These are phyloP conservation scores for Dissostichus mawsoni DNA, from an alignment of 2,113 vertebrate genomes.

Conservation along the genomic window DNA sequence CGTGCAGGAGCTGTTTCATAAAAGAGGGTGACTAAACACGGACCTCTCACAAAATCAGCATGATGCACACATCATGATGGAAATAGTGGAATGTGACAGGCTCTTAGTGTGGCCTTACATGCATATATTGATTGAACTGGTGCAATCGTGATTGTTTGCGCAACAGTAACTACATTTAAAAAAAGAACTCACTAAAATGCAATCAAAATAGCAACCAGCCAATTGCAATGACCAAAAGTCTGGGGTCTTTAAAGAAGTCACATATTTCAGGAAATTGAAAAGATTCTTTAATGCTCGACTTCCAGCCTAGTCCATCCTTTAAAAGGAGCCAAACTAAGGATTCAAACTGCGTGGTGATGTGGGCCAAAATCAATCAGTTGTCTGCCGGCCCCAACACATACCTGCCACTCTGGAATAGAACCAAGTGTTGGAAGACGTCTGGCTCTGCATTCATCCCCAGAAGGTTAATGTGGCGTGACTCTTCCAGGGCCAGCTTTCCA, in stretches of 20 bases:
- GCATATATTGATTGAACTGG: neutral
- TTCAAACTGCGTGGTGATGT: neutral
- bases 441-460: slow-evolving; percentile 14
- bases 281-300: neutral
- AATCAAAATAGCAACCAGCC: neutral
- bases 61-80: neutral
- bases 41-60: slow-evolving; percentile 16
- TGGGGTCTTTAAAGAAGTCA: neutral
- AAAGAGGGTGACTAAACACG: slow-evolving; percentile 15
- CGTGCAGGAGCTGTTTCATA: slow-evolving; percentile 17
- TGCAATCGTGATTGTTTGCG: neutral
- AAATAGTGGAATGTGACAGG: neutral
- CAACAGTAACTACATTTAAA: neutral
- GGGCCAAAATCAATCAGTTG: slow-evolving; percentile 10
- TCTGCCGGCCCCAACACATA: slow-evolving; percentile 10
- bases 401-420: slow-evolving; percentile 5
- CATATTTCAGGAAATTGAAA: neutral
- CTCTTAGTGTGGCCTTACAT: neutral
- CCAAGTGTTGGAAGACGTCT: slow-evolving; percentile 24
- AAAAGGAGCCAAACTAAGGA: neutral
- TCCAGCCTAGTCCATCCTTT: neutral
- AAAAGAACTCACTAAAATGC: no score
- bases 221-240: no score
- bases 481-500: slow-evolving; percentile 11
- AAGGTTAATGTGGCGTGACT: slow-evolving; percentile 25